Evolutionary conservation across 64 coral and sea anemone genomes (phyloP), one percentile per base, ranked within the genome.

Genomic region (Montipora foliosa): DNA sequence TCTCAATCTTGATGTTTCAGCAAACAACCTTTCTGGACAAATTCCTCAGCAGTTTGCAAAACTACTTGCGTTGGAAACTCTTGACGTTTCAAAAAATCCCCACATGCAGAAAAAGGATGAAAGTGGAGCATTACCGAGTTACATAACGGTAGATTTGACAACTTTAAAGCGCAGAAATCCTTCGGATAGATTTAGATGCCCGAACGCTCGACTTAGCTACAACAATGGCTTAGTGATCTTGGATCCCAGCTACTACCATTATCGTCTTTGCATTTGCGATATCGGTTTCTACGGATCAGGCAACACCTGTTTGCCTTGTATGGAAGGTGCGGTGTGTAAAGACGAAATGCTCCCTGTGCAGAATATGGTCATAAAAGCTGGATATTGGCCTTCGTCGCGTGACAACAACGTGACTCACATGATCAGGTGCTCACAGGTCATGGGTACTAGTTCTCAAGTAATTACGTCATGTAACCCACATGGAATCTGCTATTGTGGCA

Each of bases 351-450:
- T 58, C 8, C 79, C 62, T 45, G 87, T 61, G 49, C 87, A 70
- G 59, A 67, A 79, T 1, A 94, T 97, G 95, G 87, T 85, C 5
- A 94, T 97, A 2, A 50, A 77, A 0, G 25, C 68, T 16, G 95
- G 95, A 50, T 94, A 89, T 12, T 97, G 92, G 92, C 95, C 95
- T 5, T 88, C 95, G 16, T 90, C 95, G 24, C 91, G 89, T 3
- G 73, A 79, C 51, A 5, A 91, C 0, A 94, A 94, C 70, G 85
- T 82, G 19, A 91, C 95, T 60, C 95, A 97, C 24, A 83, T 97
- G 37, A 59, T 94, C 19, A 67, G 25, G 13, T 96, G 95, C 29
- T 88, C 81, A 17, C 24, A 22, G 12, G 75, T 50, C 52, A 6
- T 25, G 2, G 44, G 67, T 14, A 52, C 64, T 8, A 87, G 52